These are phyloP conservation scores for Pinctada fucata DNA, from an alignment of 2,888 invertebrate species.

Conservation along the genomic window DNA sequence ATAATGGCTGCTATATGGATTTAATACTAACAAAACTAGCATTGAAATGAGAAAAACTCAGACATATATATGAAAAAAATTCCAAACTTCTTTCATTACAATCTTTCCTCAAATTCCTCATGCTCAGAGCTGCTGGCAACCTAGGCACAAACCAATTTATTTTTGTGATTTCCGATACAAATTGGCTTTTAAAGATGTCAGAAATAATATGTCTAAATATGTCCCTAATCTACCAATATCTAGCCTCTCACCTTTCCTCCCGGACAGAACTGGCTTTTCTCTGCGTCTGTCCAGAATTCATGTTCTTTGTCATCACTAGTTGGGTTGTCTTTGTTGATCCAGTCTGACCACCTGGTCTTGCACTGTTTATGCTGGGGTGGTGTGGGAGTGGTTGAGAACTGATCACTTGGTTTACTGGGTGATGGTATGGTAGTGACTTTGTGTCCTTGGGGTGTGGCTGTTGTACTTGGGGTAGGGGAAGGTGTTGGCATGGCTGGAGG, in stretches of 20 bases:
- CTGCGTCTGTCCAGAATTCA: constrained; percentile 51
- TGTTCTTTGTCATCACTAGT: constrained; percentile 50
- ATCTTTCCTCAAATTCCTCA: too few relatives aligned
- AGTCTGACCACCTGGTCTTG: constrained; percentile 51
- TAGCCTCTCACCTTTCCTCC: constrained; percentile 43
- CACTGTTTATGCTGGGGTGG: constrained; percentile 22
- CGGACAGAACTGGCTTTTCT: constrained; percentile 59
- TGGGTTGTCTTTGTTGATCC: constrained; percentile 63
- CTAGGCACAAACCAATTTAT: too few relatives aligned
- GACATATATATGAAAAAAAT: too few relatives aligned
- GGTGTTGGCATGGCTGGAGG: constrained; percentile 1
- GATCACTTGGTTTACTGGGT: constrained; percentile 1
- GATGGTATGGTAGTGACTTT: constrained; percentile 13
- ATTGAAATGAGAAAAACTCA: too few relatives aligned
- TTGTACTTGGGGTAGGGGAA: neutral
- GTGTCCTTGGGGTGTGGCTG: neutral
- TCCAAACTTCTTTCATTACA: too few relatives aligned
- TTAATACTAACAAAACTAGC: too few relatives aligned
- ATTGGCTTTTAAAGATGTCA: too few relatives aligned
- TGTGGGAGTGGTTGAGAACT: neutral
- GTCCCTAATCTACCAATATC: too few relatives aligned
- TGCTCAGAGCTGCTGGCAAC: too few relatives aligned
- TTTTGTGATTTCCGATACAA: too few relatives aligned
- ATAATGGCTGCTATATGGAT: too few relatives aligned
- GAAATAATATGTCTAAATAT: too few relatives aligned